A percentile compares a stretch with the other conserved stretches of the same genome.
phyloP scores from a whole-genome alignment of 2,888 invertebrate genomes.

The Agrochola litura region DNA sequence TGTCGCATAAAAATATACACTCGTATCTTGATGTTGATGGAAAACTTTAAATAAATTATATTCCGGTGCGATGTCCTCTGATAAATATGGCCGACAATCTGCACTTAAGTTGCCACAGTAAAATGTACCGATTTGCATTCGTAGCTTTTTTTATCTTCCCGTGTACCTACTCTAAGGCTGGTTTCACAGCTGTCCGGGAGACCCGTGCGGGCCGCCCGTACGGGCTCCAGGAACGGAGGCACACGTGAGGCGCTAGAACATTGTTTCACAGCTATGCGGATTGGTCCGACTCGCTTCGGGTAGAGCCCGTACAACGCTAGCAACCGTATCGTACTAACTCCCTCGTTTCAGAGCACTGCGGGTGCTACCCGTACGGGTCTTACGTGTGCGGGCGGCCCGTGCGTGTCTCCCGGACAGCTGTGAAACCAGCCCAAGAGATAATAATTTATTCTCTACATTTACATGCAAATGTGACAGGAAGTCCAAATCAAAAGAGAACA shows the following conservation, averaged over 20 bases:
- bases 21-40: conserved; percentile 46
- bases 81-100: conserved; percentile 7
- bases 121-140: neutral
- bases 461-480: neutral
- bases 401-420: no score
- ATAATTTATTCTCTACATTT: neutral
- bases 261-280: no score
- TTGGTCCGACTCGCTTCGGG: no score
- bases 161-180: neutral
- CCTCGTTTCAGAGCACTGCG: no score
- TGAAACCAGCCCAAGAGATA: neutral
- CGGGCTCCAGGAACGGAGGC: no score
- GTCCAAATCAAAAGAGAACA: neutral
- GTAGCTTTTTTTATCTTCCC: neutral
- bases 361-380: no score
- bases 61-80: conserved; percentile 26
- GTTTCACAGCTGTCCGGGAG: no score
- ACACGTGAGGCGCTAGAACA: no score
- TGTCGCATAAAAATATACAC: conserved; percentile 35
- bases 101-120: neutral
- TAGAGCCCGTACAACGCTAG: no score
- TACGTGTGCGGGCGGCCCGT: no score
- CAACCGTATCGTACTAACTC: no score
- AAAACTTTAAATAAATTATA: conserved; percentile 38
- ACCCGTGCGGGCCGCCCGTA: no score